These are phyloP conservation scores for Molanna angustata DNA, from an alignment of 2,888 invertebrate genomes.

Conservation along the genomic window DNA sequence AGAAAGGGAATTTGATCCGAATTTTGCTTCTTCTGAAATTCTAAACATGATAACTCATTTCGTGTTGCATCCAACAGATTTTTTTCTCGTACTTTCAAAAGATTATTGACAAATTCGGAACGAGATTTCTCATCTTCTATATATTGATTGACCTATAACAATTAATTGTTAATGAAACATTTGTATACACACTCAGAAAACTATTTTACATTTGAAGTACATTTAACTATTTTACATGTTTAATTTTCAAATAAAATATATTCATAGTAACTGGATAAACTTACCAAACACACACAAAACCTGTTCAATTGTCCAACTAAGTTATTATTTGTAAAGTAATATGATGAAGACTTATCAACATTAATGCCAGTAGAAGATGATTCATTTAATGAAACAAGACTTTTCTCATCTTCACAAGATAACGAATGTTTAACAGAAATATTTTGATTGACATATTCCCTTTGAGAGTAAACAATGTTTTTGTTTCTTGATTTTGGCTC, in stretches of 20 bases:
- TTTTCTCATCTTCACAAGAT: conserved; percentile 1
- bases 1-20: conserved; percentile 24
- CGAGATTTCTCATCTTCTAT: conserved; percentile 28
- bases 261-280: too few species aligned
- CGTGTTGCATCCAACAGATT: conserved; percentile 24
- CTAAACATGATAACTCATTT: conserved; percentile 24
- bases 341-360: neutral
- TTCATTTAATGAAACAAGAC: conserved; percentile 7
- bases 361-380: neutral
- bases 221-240: too few species aligned
- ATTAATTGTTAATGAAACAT: neutral
- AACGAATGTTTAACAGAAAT: conserved; percentile 9
- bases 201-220: neutral
- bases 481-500: too few species aligned
- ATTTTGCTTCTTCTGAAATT: conserved; percentile 26
- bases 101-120: conserved; percentile 22
- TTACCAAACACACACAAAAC: conserved; percentile 26
- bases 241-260: too few species aligned
- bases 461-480: too few species aligned
- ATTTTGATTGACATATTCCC: too few species aligned
- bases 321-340: too few species aligned
- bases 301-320: conserved; percentile 20
- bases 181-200: neutral
- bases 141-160: conserved; percentile 28
- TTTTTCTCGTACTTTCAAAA: conserved; percentile 28